phyloP scores from a whole-genome alignment of 1,140 invertebrate species.

The Armadillidium nasatum region DNA sequence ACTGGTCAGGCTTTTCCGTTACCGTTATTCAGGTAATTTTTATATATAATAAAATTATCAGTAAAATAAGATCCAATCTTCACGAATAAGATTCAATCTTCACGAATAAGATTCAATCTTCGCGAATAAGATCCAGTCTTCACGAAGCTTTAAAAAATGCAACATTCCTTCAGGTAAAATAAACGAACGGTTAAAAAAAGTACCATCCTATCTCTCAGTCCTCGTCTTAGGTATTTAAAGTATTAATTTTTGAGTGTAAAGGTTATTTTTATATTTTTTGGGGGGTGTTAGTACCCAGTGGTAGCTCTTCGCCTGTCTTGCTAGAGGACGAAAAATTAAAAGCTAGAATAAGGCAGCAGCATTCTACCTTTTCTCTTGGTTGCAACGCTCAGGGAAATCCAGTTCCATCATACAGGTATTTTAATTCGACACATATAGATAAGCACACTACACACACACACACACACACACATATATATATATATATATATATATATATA shows the following conservation, averaged over 20 bases:
- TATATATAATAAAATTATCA: not conserved
- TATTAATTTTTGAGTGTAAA: not conserved
- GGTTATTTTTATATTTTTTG: not conserved
- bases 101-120: not conserved
- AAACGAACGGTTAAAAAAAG: not conserved
- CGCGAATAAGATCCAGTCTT: not conserved
- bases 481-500: slow-evolving; percentile 9
- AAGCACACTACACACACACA: too few species aligned
- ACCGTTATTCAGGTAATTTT: not conserved
- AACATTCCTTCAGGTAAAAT: not conserved
- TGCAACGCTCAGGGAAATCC: not conserved
- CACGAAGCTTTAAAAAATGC: not conserved
- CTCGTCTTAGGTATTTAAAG: not conserved
- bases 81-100: not conserved
- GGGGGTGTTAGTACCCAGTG: not conserved
- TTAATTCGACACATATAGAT: too few species aligned
- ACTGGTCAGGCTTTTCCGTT: not conserved
- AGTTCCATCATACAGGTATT: not conserved
- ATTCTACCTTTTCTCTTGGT: not conserved
- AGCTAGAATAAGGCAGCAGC: not conserved
- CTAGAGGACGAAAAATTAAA: slow-evolving; percentile 1
- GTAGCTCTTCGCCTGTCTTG: not conserved
- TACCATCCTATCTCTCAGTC: not conserved
- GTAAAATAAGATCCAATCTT: not conserved
- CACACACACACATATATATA: not conserved